Percentiles rank a stretch among this genome's conserved stretches.
Evolutionary conservation across 2,888 invertebrate species (phyloP).

Genomic region (Trichogramma dendrolimi): DNA sequence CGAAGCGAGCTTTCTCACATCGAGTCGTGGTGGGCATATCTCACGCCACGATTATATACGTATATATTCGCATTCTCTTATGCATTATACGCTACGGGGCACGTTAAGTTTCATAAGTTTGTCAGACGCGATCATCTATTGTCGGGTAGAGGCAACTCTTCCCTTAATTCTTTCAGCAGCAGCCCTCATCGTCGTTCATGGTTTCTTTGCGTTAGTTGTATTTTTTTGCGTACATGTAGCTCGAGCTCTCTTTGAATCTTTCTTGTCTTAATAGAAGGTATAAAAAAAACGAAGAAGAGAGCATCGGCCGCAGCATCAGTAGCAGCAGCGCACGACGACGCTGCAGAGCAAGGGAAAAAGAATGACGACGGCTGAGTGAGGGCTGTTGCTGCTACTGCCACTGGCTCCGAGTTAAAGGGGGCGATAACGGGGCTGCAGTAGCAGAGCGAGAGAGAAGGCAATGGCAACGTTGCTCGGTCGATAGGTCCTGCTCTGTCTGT

Average conservation of each 20-base stretch:
- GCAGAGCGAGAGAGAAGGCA: slow-evolving; percentile 36
- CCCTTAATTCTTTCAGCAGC: too few species aligned
- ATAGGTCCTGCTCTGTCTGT: slow-evolving; percentile 41
- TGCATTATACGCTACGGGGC: too few species aligned
- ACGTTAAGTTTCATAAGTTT: too few species aligned
- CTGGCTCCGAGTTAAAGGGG: slow-evolving; percentile 39
- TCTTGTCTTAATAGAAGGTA: slow-evolving; percentile 20
- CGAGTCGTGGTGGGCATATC: too few species aligned
- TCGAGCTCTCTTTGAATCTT: neutral
- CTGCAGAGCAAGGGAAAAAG: neutral
- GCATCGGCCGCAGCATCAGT: slow-evolving; percentile 23
- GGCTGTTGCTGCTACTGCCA: slow-evolving; percentile 30
- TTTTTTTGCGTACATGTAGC: too few species aligned
- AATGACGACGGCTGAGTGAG: slow-evolving; percentile 28
- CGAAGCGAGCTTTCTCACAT: too few species aligned
- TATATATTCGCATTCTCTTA: too few species aligned
- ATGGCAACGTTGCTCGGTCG: slow-evolving; percentile 50
- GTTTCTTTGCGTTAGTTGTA: too few species aligned
- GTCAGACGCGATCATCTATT: too few species aligned
- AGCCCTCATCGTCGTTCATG: too few species aligned
- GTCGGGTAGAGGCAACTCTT: too few species aligned
- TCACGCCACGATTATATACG: too few species aligned
- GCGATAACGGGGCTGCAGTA: slow-evolving; percentile 45
- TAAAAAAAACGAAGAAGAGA: slow-evolving; percentile 26
- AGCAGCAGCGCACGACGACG: neutral